Conservation (phyloP, 2,888 invertebrate genomes). For the Mythimna ferrago region DNA sequence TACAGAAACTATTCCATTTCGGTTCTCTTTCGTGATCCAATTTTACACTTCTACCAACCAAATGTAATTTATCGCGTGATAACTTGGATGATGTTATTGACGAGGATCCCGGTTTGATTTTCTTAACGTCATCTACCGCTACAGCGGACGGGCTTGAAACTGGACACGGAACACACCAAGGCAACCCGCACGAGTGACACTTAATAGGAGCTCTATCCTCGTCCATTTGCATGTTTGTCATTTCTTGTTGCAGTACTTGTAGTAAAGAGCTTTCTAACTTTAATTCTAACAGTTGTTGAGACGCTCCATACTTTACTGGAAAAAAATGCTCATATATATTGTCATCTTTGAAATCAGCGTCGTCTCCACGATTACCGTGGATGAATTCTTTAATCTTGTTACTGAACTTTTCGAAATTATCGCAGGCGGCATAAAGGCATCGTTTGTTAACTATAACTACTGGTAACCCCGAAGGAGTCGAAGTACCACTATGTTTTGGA, state of each 20-base stretch:
- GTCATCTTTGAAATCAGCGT: conserved; percentile 74
- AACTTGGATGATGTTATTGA: not conserved
- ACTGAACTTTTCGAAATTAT: conserved; percentile 79
- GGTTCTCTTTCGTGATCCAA: conserved; percentile 80
- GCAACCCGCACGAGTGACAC: conserved; percentile 74
- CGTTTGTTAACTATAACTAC: conserved; percentile 82
- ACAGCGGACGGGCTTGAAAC: no score
- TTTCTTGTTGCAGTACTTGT: conserved; percentile 81
- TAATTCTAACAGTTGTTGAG: conserved; percentile 73
- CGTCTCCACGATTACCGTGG: conserved; percentile 73
- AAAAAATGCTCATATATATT: conserved; percentile 75
- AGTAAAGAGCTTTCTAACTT: conserved; percentile 82
- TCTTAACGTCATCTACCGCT: not conserved
- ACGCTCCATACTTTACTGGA: conserved; percentile 75
- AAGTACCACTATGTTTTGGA: conserved; percentile 76
- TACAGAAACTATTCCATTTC: conserved; percentile 80
- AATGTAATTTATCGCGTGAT: conserved; percentile 59
- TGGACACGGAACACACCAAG: conserved; percentile 50
- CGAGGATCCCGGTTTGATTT: not conserved
- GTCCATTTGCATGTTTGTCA: conserved; percentile 64
- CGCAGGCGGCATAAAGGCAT: conserved; percentile 83
- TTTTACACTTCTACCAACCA: conserved; percentile 79
- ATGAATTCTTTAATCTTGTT: conserved; percentile 79
- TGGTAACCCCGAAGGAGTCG: conserved; percentile 80
- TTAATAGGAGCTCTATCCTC: conserved; percentile 67